These are phyloP conservation scores for Nycteola revayana DNA, from an alignment of 2,888 invertebrate genomes.

Conservation along the genomic window DNA sequence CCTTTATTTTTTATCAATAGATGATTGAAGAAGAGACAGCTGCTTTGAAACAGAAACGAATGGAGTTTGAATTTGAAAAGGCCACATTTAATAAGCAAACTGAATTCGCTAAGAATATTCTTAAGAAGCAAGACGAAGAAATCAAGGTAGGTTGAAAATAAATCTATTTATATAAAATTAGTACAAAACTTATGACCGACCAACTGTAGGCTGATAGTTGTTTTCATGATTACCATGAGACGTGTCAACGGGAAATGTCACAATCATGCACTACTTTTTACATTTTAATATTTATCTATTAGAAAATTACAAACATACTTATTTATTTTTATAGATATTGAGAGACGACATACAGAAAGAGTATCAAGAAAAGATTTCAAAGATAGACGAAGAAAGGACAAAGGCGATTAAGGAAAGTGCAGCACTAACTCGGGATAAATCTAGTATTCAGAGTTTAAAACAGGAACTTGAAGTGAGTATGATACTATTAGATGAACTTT, in stretches of 20 bases:
- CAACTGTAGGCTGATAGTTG: no score
- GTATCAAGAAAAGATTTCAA: constrained; percentile 62
- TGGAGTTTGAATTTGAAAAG: constrained; percentile 83
- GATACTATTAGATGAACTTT: no score
- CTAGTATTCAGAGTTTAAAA: constrained; percentile 58
- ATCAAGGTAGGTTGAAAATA: constrained; percentile 66
- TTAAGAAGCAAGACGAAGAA: constrained; percentile 83
- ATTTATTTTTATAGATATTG: constrained; percentile 52
- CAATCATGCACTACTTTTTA: no score
- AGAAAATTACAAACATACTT: no score
- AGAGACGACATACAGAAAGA: constrained; percentile 70
- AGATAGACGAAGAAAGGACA: constrained; percentile 64
- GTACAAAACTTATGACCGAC: no score
- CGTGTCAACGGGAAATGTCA: no score
- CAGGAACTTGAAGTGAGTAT: constrained; percentile 64
- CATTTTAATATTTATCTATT: no score
- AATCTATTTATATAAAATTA: neutral
- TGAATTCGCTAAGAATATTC: constrained; percentile 78
- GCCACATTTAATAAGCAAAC: constrained; percentile 83
- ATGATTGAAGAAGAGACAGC: constrained; percentile 71
- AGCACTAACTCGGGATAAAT: constrained; percentile 60
- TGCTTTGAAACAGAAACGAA: constrained; percentile 80
- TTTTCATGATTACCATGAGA: no score
- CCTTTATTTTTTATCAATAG: no score
- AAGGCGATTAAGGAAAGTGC: constrained; percentile 59